Base-by-base conservation (phyloP, 2,888 invertebrate species). In the Balanococcus diminutus region DNA sequence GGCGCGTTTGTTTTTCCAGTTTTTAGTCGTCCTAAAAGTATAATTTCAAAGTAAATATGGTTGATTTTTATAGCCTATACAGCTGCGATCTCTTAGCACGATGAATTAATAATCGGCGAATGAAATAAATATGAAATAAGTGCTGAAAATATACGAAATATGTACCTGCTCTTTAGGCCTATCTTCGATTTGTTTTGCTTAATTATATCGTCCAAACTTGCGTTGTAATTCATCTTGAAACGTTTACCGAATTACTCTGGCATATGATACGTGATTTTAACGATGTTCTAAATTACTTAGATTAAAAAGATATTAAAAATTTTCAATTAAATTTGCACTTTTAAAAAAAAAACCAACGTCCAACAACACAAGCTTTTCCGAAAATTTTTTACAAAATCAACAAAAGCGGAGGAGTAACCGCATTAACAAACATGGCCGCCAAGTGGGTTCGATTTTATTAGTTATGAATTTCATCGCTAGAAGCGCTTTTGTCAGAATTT, bases 141-240 rank as follows among this genome's bases (percentile, higher is more conserved):
- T 32, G 19, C 14, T 31, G 16, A 67, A 31, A 67, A 36, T 19
- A 67, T n/a, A 36, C 19, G 39, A 28, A 14, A 31, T 11, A 56
- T 61, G 11, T 32, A 84, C 83, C 39, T 51, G 51, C 36, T 6
- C 16, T 84, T 84, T 36, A 31, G 28, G n/a, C 56, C 36, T 14
- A 36, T 61, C 36, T 84, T 84, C 11, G 67, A 36, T 22, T n/a
- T 84, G 14, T 67, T 84, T 36, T 32, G 19, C 16, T 84, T 84
- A 11, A 84, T 84, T 61, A 84, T 84, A 28, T 84, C 83, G 61
- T 84, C 83, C 14, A 84, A 67, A 61, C 83, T 84, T 14, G 36
- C 25, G 39, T 84, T 84, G 83, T 67, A 84, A 39, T 84, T 32
- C 61, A 84, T 56, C 4, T 67, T 61, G n/a, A 36, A 75, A 36